Evolutionary conservation across 2,888 invertebrate genomes (phyloP).

Genomic region (Andrena trimmerana): DNA sequence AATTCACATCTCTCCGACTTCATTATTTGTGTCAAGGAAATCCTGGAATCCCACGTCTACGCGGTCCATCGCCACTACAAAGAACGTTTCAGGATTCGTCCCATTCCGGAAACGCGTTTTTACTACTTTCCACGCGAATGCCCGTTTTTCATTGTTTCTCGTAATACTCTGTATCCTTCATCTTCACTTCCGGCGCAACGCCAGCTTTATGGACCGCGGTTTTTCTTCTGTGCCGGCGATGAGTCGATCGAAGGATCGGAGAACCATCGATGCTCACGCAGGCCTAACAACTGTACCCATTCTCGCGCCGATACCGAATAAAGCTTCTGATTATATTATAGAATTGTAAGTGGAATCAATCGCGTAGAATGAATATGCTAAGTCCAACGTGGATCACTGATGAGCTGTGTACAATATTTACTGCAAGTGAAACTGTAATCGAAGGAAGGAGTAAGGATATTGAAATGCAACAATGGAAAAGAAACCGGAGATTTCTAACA

Average conservation of each 20-base stretch:
- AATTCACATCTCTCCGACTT: conserved; percentile 72
- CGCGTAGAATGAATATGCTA: no score
- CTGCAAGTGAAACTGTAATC: no score
- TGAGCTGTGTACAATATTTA: no score
- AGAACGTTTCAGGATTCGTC: conserved; percentile 29
- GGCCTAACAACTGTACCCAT: neutral
- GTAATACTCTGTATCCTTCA: conserved; percentile 42
- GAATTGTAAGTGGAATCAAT: neutral
- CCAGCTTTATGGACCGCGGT: conserved; percentile 11
- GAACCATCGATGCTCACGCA: neutral
- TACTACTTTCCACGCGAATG: conserved; percentile 47
- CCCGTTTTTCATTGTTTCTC: conserved; percentile 31
- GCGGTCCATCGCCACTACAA: conserved; percentile 31
- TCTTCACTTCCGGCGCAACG: conserved; percentile 12
- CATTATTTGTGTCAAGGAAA: conserved; percentile 73
- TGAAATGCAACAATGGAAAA: no score
- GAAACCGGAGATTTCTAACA: no score
- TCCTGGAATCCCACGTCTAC: conserved; percentile 64
- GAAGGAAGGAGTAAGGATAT: no score
- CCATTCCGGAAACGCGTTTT: conserved; percentile 57
- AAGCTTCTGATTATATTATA: neutral
- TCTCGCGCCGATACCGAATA: neutral
- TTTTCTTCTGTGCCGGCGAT: conserved; percentile 2
- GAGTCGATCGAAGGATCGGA: conserved; percentile 19
- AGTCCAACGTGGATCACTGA: no score